A percentile compares a stretch with the other conserved stretches of the same genome.
Conservation (phyloP, 2,888 invertebrate genomes). For the Chorisops tibialis region DNA sequence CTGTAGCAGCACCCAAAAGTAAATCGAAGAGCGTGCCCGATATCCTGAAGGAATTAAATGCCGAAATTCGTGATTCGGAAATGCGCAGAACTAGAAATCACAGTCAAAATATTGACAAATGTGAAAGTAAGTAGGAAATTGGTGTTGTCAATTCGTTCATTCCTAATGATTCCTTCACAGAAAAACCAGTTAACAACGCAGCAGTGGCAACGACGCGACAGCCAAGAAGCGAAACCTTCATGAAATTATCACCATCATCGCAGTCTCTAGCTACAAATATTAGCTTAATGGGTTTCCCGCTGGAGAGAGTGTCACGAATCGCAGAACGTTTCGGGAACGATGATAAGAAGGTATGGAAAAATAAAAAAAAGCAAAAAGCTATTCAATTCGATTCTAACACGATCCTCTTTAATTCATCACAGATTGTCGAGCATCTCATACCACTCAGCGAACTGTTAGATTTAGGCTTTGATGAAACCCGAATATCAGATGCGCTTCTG, state of each 20-base stretch:
- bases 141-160: neutral
- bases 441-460: constrained; percentile 74
- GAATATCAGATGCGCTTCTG: constrained; percentile 69
- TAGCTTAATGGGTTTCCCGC: constrained; percentile 84
- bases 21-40: constrained; percentile 68
- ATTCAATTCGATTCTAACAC: neutral
- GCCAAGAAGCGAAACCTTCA: constrained; percentile 33
- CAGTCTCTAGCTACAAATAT: constrained; percentile 71
- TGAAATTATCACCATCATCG: constrained; percentile 54
- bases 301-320: constrained; percentile 76
- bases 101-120: constrained; percentile 53
- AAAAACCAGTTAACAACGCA: constrained; percentile 29
- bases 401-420: constrained; percentile 38
- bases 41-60: constrained; percentile 71
- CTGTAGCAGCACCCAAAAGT: constrained; percentile 48
- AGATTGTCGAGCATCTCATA: constrained; percentile 81
- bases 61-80: constrained; percentile 58
- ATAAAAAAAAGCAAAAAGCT: neutral
- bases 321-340: constrained; percentile 72
- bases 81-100: constrained; percentile 56
- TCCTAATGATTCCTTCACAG: neutral
- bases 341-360: constrained; percentile 71
- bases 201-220: constrained; percentile 25
- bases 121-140: constrained; percentile 12
- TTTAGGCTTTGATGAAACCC: constrained; percentile 76